These are phyloP conservation scores for Nannospalax galili DNA, from an alignment of 2,113 vertebrate species.

Conservation along the genomic window DNA sequence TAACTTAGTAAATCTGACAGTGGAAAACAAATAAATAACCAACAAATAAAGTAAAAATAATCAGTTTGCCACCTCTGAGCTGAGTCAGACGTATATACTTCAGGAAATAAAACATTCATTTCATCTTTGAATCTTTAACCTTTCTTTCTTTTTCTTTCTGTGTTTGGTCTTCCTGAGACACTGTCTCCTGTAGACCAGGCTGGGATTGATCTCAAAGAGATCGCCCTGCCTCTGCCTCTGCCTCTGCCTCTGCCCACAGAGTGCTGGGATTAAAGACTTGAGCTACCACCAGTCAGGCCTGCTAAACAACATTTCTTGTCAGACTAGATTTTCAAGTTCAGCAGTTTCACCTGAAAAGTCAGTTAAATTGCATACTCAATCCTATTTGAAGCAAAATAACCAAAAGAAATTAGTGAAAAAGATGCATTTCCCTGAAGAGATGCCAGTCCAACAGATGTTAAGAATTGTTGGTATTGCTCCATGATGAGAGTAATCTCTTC, in stretches of 20 bases:
- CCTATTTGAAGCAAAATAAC: neutral
- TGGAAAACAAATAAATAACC: too few relatives aligned
- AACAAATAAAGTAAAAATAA: neutral
- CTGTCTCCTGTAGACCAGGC: too few relatives aligned
- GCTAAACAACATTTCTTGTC: too few relatives aligned
- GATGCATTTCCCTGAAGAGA: neutral
- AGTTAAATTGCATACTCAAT: neutral
- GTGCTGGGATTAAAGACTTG: too few relatives aligned
- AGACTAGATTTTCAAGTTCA: neutral
- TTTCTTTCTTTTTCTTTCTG: neutral
- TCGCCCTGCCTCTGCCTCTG: too few relatives aligned
- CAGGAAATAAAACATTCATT: neutral
- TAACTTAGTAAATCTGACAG: neutral
- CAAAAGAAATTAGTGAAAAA: neutral
- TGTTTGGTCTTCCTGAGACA: too few relatives aligned
- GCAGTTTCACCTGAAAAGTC: slow-evolving; percentile 11
- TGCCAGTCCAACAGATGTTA: slow-evolving; percentile 27
- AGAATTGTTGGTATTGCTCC: neutral
- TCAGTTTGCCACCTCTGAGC: neutral
- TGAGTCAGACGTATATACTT: neutral
- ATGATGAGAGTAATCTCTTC: neutral
- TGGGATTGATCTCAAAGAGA: too few relatives aligned
- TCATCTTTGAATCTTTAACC: neutral
- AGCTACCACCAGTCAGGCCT: too few relatives aligned
- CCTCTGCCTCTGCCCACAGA: too few relatives aligned